These are phyloP conservation scores for Carlito syrichta DNA, from an alignment of 2,113 vertebrate genomes.

Conservation along the genomic window DNA sequence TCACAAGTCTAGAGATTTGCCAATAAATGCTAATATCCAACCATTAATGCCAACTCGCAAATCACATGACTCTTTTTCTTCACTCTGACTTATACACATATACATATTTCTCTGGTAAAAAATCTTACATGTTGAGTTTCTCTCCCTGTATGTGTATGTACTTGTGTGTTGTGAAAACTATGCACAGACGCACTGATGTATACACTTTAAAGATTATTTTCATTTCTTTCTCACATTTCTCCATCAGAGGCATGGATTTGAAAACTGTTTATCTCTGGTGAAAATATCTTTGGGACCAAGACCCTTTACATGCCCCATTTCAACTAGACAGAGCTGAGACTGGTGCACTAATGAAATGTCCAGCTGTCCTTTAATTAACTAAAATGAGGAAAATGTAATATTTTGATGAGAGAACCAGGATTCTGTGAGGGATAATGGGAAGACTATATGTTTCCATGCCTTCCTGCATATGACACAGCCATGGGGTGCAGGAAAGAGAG, in stretches of 20 bases:
- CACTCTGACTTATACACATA: neutral
- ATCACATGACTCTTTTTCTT: neutral
- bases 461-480: constrained; percentile 59
- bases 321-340: constrained; percentile 11
- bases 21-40: constrained; percentile 7
- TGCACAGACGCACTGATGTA: neutral
- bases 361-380: constrained; percentile 73
- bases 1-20: constrained; percentile 7
- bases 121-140: neutral
- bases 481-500: constrained; percentile 55
- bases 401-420: constrained; percentile 62
- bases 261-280: neutral
- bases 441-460: constrained; percentile 51
- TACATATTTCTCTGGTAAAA: neutral
- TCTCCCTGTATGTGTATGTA: neutral
- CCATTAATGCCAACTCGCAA: neutral
- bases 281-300: constrained; percentile 34
- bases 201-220: constrained; percentile 2
- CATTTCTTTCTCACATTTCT: constrained; percentile 32
- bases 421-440: constrained; percentile 36
- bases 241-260: neutral
- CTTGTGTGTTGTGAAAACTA: neutral
- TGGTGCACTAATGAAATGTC: constrained; percentile 53
- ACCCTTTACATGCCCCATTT: constrained; percentile 43
- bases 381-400: constrained; percentile 59